Evolutionary conservation across 2,113 vertebrate genomes (phyloP), one percentile per base, ranked within the genome.

Genomic region (Phoxinus phoxinus): DNA sequence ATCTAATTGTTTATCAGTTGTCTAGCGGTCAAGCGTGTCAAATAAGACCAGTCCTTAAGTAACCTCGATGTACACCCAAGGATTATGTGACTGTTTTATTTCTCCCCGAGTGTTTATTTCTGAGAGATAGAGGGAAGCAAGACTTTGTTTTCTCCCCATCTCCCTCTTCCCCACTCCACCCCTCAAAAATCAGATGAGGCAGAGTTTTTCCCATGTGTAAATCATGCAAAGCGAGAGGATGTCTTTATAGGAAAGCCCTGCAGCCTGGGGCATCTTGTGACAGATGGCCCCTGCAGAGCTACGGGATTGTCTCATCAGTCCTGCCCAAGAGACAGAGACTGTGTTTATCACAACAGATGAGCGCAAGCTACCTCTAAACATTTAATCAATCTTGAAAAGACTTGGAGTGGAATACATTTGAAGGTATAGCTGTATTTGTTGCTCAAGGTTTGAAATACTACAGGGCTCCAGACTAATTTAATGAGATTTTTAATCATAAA

Each of bases 261-360:
- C 44, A 72, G 86, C 83, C 74, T 69, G 73, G 58, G 78, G 84
- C 25, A 85, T 67, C 71, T 73, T 75, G 61, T 78, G 81, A 89
- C 90, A 87, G 87, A 89, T 89, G 85, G 82, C 84, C 77, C 85
- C 88, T 65, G 65, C 65, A 87, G 80, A 90, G 88, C 80, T 44
- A 67, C 32, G 77, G 79, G 86, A 84, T 79, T 75, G 85, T 74
- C 85, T 85, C 85, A 87, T 89, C 84, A 82, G 86, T 78, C 75
- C 81, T 77, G 76, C 86, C 83, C 65, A 65, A 82, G 81, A 81
- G 88, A 90, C 84, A 59, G 61, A 48, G 72, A 87, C 71, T 81
- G 85, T 86, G 80, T 88, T 87, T 84, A 81, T 84, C 85, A 85
- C 53, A 51, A 88, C 84, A 84, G 84, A 87, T 75, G 74, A 83